Base-by-base conservation (phyloP, 2,797 vertebrate genomes). In the Anguilla anguilla region DNA sequence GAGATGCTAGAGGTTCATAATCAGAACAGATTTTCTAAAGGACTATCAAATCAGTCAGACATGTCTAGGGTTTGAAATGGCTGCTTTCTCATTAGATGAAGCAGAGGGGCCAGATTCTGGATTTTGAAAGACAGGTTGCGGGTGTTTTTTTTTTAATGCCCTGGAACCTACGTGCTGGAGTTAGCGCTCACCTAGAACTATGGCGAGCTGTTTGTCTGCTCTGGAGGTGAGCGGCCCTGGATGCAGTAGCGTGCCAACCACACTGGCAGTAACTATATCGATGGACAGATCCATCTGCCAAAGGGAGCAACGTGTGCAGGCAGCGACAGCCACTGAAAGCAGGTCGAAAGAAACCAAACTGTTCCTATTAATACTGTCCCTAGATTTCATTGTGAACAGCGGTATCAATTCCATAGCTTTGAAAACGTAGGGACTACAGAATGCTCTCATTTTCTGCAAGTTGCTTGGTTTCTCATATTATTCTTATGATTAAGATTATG, bases 231-330 rank as follows among this genome's bases (percentile, higher is more conserved):
- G 51, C 72, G 3, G 28, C 69, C 67, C 51, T 39, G 22, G 69
- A 19, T 4, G 9, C 46, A 79, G 67, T 28, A 9, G 72, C 31
- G 0, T 46, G 74, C 53, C 86, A 82, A 82, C 25, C 13, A 19
- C 55, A 64, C 74, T 13, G 51, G 86, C 46, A 57, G 79, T n/a
- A 72, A 69, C 51, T 7, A 7, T 19, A 22, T 72, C 49, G 13
- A 39, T 35, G 25, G 69, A 86, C 51, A 49, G 31, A 77, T 39
- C 86, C 86, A 84, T 84, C 83, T 86, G 86, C 67, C 86, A 49
- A 6, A 2, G 55, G 59, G 51, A 67, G 46, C 13, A 69, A 67
- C n/a, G 61, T 67, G 59, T 86, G 61, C 28, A 13, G 53, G 64
- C 35, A 51, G 28, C 9, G 46, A 53, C 11, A 74, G 43, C 15